phyloP scores from a whole-genome alignment of 2,888 invertebrate genomes.

The Aspidiotus rigidus region DNA sequence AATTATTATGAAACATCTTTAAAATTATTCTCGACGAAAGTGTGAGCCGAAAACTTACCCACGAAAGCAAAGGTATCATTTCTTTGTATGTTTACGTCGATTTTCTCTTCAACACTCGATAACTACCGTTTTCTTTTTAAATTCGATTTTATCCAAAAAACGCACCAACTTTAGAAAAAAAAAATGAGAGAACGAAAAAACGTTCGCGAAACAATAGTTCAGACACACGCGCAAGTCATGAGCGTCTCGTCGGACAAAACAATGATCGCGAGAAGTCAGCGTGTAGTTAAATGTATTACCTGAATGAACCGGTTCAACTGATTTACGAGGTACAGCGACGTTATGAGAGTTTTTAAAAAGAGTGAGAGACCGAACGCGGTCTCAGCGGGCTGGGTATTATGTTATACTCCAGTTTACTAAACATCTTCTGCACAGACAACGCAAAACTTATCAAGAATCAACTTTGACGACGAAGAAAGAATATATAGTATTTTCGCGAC shows the following conservation, averaged over 20 bases:
- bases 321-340: constrained; percentile 16
- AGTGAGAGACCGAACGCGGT: constrained; percentile 7
- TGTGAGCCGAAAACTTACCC: constrained; percentile 10
- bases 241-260: constrained; percentile 16
- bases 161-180: too few species aligned
- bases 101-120: too few species aligned
- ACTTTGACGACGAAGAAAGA: too few species aligned
- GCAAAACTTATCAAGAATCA: too few species aligned
- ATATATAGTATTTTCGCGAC: constrained; percentile 7
- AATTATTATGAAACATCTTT: too few species aligned
- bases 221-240: constrained; percentile 32
- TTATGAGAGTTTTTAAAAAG: constrained; percentile 11
- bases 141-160: too few species aligned
- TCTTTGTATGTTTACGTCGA: background rate
- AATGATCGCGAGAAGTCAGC: constrained; percentile 27
- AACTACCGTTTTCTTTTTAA: too few species aligned
- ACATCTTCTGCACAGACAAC: too few species aligned
- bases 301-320: constrained; percentile 32
- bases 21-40: too few species aligned
- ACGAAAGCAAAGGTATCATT: constrained; percentile 18
- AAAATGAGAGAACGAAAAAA: too few species aligned
- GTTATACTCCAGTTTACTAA: constrained; percentile 21
- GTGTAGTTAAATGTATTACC: constrained; percentile 29
- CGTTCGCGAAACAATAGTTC: background rate
- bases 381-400: constrained; percentile 11